Evolutionary conservation across 2,113 vertebrate species (phyloP).

Genomic region (Pleuronectes platessa): DNA sequence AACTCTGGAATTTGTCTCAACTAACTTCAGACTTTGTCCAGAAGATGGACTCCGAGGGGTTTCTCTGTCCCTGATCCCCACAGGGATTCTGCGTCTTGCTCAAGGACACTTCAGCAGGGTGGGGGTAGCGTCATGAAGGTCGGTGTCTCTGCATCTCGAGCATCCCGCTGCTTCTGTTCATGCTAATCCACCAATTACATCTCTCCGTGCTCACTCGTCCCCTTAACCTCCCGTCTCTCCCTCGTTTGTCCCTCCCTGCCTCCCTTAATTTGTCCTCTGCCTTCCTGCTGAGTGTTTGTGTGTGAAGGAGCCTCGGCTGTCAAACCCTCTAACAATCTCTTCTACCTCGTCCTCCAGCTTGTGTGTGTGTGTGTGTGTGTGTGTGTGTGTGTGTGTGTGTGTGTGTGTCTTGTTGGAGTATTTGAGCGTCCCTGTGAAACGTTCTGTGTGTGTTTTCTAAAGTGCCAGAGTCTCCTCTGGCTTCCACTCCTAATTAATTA

Average conservation of each 20-base stretch:
- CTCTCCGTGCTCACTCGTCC: neutral
- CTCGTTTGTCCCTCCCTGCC: slow-evolving; percentile 4
- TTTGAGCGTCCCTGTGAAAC: too few species aligned
- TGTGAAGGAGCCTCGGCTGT: neutral
- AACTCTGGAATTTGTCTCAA: too few species aligned
- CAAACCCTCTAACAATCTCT: too few species aligned
- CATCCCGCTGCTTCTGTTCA: slow-evolving; percentile 22
- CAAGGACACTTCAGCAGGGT: slow-evolving; percentile 26
- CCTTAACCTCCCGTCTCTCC: slow-evolving; percentile 5
- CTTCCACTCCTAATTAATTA: slow-evolving; percentile 25
- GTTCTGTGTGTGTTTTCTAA: neutral
- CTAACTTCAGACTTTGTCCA: too few species aligned
- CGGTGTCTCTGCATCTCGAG: neutral
- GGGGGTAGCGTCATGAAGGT: slow-evolving; percentile 3
- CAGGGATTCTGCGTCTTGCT: neutral
- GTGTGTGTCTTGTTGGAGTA: too few species aligned
- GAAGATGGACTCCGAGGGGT: too few species aligned
- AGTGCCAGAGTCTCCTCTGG: neutral
- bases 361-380: neutral
- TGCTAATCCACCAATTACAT: slow-evolving; percentile 29
- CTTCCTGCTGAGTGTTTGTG: slow-evolving; percentile 2
- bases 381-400: neutral
- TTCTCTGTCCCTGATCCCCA: neutral
- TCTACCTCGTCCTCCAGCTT: too few species aligned
- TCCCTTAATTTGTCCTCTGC: slow-evolving; percentile 25